Percentiles rank a stretch among this genome's conserved stretches.
Conservation (phyloP, 2,113 vertebrate species). For the Pelecanus crispus region DNA sequence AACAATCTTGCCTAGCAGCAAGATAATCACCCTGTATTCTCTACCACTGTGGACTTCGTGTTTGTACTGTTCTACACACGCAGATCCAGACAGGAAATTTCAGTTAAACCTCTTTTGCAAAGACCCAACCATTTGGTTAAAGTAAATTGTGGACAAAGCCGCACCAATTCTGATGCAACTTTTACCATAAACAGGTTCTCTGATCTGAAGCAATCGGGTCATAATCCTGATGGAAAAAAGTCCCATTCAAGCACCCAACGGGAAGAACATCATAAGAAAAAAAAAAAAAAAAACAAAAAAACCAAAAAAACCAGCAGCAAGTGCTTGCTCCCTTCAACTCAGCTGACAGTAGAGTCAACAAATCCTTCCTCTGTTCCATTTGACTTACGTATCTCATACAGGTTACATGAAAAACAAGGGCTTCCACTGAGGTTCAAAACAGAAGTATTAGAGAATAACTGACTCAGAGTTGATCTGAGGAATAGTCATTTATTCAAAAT, state of each 20-base stretch:
- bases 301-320: neutral
- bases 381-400: neutral
- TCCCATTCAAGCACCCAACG: neutral
- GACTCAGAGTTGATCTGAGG: neutral
- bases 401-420: neutral
- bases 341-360: neutral
- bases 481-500: neutral
- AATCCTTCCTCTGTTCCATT: neutral
- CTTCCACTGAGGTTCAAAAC: neutral
- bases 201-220: neutral
- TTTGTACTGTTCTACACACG: neutral
- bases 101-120: neutral
- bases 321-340: neutral
- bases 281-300: too few relatives aligned
- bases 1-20: neutral
- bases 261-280: neutral
- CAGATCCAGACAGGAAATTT: neutral
- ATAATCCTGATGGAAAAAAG: neutral
- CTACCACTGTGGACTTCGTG: neutral
- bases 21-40: neutral
- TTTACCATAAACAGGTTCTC: neutral
- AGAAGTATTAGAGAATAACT: neutral
- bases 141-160: neutral
- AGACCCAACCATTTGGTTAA: neutral
- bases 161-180: neutral